Evolutionary conservation across 2,888 invertebrate genomes (phyloP), one percentile per base, ranked within the genome.

Genomic region (Villa cingulata): DNA sequence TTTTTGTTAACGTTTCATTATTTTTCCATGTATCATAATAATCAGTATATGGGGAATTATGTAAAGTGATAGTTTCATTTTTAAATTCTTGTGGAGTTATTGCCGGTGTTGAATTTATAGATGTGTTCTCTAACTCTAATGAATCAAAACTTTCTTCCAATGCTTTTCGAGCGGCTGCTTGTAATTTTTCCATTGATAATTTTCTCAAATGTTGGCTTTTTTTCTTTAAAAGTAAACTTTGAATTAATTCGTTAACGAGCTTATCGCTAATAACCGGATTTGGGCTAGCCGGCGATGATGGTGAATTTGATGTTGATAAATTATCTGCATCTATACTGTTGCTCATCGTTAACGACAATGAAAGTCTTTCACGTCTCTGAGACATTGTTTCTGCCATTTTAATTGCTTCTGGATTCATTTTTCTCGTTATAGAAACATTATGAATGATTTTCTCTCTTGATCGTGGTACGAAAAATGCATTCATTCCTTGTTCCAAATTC

Each of bases 241-340:
- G 73, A 5, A 78, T 73, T 46, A 78, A 59, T 58, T 78, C 77
- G 48, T 73, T 73, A 4, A 77, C 75, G 29, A 77, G 60, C 54
- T 73, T 70, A 50, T 77, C 77, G 55, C 72, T 76, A 5, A 65
- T 57, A 15, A 71, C 61, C 16, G 68, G 63, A 3, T 72, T 71
- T 10, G 74, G 73, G 1, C 70, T 70, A 0, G 60, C 62, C 9
- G 67, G 68, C 0, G 66, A 67, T 16, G 62, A 64, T 15, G 72
- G 73, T 45, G 74, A 70, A 16, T 74, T 74, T 39, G 74, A 74
- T 1, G 73, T 73, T 4, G 72, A 72, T 14, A 71, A 65, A 56
- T 73, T 74, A 48, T 74, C 73, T 2, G 70, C 69, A 58, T 73
- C 73, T 49, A 71, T 72, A 51, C 64, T 69, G 17, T 60, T 64